Evolutionary conservation across 2,797 vertebrate species (phyloP), one percentile per base, ranked within the genome.

Genomic region (Hydrolagus colliei): DNA sequence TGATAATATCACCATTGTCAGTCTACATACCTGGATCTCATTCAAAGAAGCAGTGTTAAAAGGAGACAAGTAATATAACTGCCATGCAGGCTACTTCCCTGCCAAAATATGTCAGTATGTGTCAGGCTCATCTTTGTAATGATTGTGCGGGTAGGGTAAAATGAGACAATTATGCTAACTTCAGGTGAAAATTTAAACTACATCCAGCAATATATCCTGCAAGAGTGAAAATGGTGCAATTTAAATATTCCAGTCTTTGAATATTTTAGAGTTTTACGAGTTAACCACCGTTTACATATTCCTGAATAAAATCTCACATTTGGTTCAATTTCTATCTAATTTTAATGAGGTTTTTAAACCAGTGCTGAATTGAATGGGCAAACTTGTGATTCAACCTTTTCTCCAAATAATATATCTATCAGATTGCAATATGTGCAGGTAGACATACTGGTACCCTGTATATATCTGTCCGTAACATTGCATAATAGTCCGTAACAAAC

Each of bases 121-220:
- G 79, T 84, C 79, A 35, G 79, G 16, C 65, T 84, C 79, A 84
- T 84, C 79, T 68, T 18, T 20, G 79, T 84, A 71, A 84, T 84
- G 79, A 84, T 84, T 84, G 63, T 68, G 79, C 65, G 63, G 65
- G 65, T 68, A 68, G 65, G 32, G 79, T 41, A 84, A 84, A 71
- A 84, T 84, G 79, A 84, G 79, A 84, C 79, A 84, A 84, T 84
- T 84, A 84, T 84, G 79, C 79, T 71, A 84, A 84, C 79, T 71
- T 71, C 79, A 84, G 79, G 79, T 84, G 79, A 71, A 84, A 84
- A 84, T 84, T 71, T 84, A 84, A 84, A 84, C 79, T 84, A 71
- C 79, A 84, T 84, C 65, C 79, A 41, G 79, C 79, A 71, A 65
- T 68, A 67, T 71, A 71, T 9, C 35, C 27, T 18, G 16, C 18